These are phyloP conservation scores for Molossus alvarezi DNA, from an alignment of 2,797 vertebrate species.

Conservation along the genomic window DNA sequence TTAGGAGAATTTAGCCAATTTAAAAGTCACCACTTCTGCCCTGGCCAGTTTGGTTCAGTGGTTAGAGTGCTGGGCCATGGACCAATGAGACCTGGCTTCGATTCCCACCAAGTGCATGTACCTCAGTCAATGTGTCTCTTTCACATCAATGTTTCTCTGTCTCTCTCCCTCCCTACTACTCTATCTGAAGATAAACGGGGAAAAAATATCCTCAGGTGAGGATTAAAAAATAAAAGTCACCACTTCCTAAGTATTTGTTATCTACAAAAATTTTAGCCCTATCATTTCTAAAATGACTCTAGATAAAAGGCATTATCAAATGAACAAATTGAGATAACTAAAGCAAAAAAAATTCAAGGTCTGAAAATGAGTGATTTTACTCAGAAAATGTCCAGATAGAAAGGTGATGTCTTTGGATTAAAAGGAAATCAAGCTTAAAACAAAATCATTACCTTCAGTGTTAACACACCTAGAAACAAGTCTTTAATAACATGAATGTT, in stretches of 20 bases:
- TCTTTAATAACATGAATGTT: slow-evolving; percentile 9
- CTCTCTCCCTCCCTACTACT: no score
- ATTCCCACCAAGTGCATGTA: no score
- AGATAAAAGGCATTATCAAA: not conserved
- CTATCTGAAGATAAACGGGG: no score
- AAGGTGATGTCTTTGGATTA: no score
- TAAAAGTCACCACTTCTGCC: not conserved
- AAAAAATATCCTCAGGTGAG: no score
- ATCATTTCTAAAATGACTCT: not conserved
- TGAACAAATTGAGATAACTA: not conserved
- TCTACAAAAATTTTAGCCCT: not conserved
- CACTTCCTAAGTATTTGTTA: not conserved
- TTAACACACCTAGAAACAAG: slow-evolving; percentile 3
- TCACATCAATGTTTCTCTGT: no score
- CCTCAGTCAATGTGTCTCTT: no score
- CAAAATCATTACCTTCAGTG: not conserved
- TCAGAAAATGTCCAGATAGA: not conserved
- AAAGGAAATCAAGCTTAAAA: slow-evolving; percentile 49
- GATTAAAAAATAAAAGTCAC: not conserved
- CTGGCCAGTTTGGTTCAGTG: no score
- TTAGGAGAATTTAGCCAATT: slow-evolving; percentile 32
- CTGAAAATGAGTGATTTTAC: not conserved
- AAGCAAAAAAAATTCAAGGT: not conserved
- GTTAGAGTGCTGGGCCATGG: no score
- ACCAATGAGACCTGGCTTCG: no score